Evolutionary conservation across 1,140 invertebrate species (phyloP).

Genomic region (Cherax destructor): DNA sequence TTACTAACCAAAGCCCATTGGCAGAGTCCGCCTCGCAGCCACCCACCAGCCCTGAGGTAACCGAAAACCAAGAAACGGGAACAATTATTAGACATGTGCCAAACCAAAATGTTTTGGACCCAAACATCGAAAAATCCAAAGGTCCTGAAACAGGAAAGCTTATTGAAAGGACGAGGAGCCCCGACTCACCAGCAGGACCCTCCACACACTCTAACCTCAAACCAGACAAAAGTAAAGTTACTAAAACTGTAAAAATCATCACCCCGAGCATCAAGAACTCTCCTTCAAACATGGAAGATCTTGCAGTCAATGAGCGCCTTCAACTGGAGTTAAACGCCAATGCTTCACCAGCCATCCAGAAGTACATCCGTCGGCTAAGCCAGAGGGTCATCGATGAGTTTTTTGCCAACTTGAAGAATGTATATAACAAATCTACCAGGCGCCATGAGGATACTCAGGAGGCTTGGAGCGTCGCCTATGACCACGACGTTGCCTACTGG

Average conservation of each 20-base stretch:
- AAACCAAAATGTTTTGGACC: too few relatives aligned
- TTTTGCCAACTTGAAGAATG: neutral
- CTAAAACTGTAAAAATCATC: too few relatives aligned
- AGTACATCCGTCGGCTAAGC: too few relatives aligned
- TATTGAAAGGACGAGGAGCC: too few relatives aligned
- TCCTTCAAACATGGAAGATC: neutral
- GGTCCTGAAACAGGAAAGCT: neutral
- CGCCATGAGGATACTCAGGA: neutral
- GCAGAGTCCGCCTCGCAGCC: too few relatives aligned
- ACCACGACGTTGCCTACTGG: constrained; percentile 20
- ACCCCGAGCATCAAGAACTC: neutral
- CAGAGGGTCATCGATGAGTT: neutral
- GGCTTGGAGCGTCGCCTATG: constrained; percentile 1
- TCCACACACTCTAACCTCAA: too few relatives aligned
- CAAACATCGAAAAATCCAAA: neutral
- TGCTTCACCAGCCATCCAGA: neutral
- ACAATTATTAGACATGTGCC: too few relatives aligned
- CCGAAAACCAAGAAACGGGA: too few relatives aligned
- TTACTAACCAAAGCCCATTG: too few relatives aligned
- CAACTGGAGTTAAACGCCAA: neutral
- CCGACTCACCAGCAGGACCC: too few relatives aligned
- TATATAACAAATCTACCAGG: neutral
- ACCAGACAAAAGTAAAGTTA: too few relatives aligned
- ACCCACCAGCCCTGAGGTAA: too few relatives aligned
- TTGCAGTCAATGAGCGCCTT: neutral